Percentiles rank a stretch among this genome's conserved stretches.
phyloP scores from a whole-genome alignment of 1,140 invertebrate species.

The Drosophila subpulchrella region DNA sequence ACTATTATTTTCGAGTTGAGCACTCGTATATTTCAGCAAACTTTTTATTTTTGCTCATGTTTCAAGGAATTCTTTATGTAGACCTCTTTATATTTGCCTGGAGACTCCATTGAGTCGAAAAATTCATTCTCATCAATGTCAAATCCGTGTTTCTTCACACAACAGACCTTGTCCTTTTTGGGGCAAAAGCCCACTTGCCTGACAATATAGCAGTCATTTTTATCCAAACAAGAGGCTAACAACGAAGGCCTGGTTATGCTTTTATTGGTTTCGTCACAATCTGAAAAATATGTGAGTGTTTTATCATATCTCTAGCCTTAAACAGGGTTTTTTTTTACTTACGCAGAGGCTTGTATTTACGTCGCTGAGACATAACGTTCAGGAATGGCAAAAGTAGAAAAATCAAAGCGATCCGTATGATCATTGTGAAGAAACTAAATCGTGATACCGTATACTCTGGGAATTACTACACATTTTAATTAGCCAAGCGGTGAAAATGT shows the following conservation, averaged over 20 bases:
- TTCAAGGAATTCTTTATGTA: no score
- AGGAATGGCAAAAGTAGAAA: background rate
- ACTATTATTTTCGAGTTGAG: background rate
- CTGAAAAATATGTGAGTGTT: background rate
- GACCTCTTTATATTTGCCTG: no score
- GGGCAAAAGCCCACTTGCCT: background rate
- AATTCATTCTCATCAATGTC: background rate
- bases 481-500: background rate
- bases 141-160: background rate
- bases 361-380: background rate
- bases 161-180: background rate
- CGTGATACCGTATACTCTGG: background rate
- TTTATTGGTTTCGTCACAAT: background rate
- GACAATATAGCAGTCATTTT: background rate
- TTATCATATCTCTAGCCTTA: no score
- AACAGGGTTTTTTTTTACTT: background rate
- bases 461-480: background rate
- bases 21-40: no score
- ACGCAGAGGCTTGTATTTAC: background rate
- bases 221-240: background rate
- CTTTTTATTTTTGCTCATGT: no score
- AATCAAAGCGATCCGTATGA: no score
- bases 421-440: background rate
- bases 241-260: background rate
- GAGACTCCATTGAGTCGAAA: background rate